Percentiles rank a stretch among this genome's conserved stretches.
Evolutionary conservation across 2,113 vertebrate genomes (phyloP).

Genomic region (Syrmaticus mikado): DNA sequence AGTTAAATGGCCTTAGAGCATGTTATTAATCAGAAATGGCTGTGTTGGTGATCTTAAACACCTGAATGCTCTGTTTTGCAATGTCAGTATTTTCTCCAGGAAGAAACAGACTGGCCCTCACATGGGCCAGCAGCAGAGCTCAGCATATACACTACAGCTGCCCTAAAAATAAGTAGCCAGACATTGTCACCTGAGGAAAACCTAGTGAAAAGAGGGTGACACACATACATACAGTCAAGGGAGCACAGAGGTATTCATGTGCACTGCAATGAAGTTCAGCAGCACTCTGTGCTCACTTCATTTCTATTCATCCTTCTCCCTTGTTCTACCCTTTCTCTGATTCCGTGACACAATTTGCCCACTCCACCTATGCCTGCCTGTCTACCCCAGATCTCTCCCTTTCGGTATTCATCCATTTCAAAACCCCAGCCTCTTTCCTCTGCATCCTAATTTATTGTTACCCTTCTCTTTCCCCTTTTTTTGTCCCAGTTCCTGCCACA

Average conservation of each 20-base stretch:
- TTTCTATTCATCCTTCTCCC: accelerated
- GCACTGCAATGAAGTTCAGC: neutral
- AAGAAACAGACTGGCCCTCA: neutral
- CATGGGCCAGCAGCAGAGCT: neutral
- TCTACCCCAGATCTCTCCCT: neutral
- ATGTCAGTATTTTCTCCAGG: neutral
- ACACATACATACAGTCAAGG: accelerated
- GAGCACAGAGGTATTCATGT: neutral
- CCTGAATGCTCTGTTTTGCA: neutral
- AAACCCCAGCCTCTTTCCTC: neutral
- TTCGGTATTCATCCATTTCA: neutral
- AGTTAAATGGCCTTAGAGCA: neutral
- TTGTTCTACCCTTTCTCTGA: neutral
- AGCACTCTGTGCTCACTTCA: accelerated
- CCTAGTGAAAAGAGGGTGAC: accelerated
- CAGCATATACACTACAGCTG: neutral
- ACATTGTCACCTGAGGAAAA: accelerated
- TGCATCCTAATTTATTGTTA: neutral
- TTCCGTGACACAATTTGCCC: accelerated
- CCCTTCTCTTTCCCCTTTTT: neutral
- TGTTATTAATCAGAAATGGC: neutral
- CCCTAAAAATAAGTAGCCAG: accelerated
- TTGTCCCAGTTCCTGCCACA: neutral
- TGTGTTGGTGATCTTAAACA: neutral
- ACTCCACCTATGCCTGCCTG: neutral